Conservation (phyloP, 2,113 vertebrate species). For the Sebastes fasciatus region DNA sequence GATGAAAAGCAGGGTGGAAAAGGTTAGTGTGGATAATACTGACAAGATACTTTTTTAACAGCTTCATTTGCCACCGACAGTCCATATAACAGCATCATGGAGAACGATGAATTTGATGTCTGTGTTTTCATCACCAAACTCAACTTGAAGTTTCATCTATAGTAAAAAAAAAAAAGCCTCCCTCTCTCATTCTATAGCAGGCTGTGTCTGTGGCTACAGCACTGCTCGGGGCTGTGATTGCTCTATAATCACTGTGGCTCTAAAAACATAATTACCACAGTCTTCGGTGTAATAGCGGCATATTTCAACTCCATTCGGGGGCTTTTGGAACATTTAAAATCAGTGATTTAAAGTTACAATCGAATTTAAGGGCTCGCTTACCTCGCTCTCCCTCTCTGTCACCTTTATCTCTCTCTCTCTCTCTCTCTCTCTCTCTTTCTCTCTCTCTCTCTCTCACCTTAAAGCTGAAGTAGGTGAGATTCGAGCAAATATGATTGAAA, state of each 20-base stretch:
- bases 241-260: slow-evolving; percentile 31
- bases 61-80: not conserved
- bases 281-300: slow-evolving; percentile 35
- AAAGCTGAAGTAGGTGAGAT: no score
- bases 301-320: slow-evolving; percentile 44
- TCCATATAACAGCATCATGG: not conserved
- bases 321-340: slow-evolving; percentile 40
- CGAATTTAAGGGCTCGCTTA: slow-evolving; percentile 28
- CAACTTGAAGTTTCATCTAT: no score
- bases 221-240: slow-evolving; percentile 17
- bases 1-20: not conserved
- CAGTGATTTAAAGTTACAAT: slow-evolving; percentile 39
- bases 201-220: not conserved
- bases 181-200: not conserved
- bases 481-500: no score
- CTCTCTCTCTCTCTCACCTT: no score
- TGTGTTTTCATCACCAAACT: not conserved
- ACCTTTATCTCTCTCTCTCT: not conserved
- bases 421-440: not conserved
- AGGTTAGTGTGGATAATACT: not conserved
- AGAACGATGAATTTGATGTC: not conserved
- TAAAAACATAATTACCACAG: slow-evolving; percentile 46
- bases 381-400: slow-evolving; percentile 7
- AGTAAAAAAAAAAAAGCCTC: not conserved
- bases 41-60: not conserved